Evolutionary conservation across 2,113 vertebrate genomes (phyloP).

Genomic region (Turdus rufiventris): DNA sequence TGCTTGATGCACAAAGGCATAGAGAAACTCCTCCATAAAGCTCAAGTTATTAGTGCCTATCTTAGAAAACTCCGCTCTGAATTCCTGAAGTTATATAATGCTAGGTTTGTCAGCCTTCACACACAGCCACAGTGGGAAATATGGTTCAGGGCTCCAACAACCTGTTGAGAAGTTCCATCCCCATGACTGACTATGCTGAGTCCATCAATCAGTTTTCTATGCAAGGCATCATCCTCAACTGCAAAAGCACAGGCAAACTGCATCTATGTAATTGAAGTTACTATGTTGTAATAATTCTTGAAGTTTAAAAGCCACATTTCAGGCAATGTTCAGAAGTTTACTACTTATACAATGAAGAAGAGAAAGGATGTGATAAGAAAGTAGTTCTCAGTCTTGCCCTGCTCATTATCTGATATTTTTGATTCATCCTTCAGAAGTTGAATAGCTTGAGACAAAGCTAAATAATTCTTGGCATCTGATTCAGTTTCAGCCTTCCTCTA

Average conservation of each 20-base stretch:
- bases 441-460: slow-evolving; percentile 6
- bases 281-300: background rate
- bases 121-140: fast-evolving
- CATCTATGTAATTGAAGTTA: background rate
- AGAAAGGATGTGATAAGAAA: background rate
- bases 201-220: background rate
- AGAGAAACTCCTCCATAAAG: background rate
- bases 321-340: background rate
- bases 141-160: background rate
- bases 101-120: background rate
- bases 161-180: background rate
- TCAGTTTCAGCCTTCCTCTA: background rate
- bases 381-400: background rate
- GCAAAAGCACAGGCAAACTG: background rate
- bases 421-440: background rate
- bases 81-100: background rate
- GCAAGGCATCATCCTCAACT: background rate
- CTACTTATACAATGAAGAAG: background rate
- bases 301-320: background rate
- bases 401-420: background rate
- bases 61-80: background rate
- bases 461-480: slow-evolving; percentile 18
- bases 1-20: background rate
- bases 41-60: background rate
- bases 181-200: background rate